Evolutionary conservation across 2,888 invertebrate genomes (phyloP).

Genomic region (Dione vanillae): DNA sequence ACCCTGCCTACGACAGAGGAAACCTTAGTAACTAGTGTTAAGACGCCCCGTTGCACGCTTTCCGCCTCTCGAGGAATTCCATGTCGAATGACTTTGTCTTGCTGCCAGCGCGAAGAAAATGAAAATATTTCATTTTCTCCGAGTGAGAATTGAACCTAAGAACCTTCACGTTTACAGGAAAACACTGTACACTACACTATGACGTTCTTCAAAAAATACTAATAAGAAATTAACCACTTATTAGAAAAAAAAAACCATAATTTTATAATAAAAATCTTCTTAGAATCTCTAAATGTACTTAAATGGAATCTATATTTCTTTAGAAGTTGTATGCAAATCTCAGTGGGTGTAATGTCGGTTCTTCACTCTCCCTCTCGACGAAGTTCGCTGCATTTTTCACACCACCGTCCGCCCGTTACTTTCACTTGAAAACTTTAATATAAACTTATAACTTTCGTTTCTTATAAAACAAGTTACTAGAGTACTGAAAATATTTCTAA

Average conservation of each 20-base stretch:
- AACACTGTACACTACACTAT: too few species aligned
- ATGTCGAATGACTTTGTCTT: too few species aligned
- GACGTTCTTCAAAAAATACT: neutral
- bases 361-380: conserved; percentile 68
- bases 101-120: too few species aligned
- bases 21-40: too few species aligned
- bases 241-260: conserved; percentile 3
- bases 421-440: conserved; percentile 69
- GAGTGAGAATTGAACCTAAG: too few species aligned
- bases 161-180: too few species aligned
- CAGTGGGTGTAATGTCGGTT: conserved; percentile 40
- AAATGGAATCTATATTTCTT: conserved; percentile 26
- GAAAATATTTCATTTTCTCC: too few species aligned
- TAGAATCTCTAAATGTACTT: neutral
- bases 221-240: neutral
- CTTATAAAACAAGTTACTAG: conserved; percentile 27
- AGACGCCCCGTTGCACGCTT: too few species aligned
- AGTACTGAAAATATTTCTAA: neutral
- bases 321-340: conserved; percentile 46
- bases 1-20: too few species aligned
- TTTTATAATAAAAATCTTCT: neutral
- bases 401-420: conserved; percentile 60
- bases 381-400: conserved; percentile 79
- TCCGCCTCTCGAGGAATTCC: too few species aligned
- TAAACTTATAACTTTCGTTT: conserved; percentile 48